Percentiles rank a stretch among this genome's conserved stretches.
Conservation (phyloP, 2,113 vertebrate species). For the Mixornis gularis region DNA sequence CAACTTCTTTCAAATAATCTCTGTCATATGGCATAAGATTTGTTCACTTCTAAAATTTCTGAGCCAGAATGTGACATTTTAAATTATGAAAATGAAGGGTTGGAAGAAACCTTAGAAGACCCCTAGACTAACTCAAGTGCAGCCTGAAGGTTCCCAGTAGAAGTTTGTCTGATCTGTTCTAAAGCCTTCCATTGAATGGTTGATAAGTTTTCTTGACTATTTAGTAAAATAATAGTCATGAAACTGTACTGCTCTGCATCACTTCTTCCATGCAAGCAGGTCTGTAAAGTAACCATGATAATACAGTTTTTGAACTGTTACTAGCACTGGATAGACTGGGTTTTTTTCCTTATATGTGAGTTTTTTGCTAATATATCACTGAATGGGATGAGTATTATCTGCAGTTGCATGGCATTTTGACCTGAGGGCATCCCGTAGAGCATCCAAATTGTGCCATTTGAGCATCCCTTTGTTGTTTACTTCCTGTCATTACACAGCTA, state of each 20-base stretch:
- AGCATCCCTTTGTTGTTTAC: neutral
- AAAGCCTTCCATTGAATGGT: neutral
- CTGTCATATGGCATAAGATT: neutral
- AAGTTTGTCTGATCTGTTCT: neutral
- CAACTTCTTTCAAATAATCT: neutral
- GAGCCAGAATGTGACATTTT: neutral
- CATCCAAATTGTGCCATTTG: neutral
- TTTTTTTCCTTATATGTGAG: neutral
- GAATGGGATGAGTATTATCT: neutral
- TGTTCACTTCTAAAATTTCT: neutral
- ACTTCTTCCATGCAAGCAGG: neutral
- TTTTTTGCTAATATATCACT: neutral
- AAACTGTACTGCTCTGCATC: neutral
- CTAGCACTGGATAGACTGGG: neutral
- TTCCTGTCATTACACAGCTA: neutral
- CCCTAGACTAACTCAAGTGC: neutral
- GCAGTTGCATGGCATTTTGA: neutral
- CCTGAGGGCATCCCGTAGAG: rapidly evolving
- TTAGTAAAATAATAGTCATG: too few relatives aligned
- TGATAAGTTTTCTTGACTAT: neutral
- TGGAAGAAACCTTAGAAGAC: neutral
- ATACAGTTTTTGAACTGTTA: neutral
- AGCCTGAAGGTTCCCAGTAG: neutral
- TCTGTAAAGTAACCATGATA: neutral
- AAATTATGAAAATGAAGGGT: neutral